Conservation (phyloP, 2,113 vertebrate genomes). For the Centrocercus urophasianus region DNA sequence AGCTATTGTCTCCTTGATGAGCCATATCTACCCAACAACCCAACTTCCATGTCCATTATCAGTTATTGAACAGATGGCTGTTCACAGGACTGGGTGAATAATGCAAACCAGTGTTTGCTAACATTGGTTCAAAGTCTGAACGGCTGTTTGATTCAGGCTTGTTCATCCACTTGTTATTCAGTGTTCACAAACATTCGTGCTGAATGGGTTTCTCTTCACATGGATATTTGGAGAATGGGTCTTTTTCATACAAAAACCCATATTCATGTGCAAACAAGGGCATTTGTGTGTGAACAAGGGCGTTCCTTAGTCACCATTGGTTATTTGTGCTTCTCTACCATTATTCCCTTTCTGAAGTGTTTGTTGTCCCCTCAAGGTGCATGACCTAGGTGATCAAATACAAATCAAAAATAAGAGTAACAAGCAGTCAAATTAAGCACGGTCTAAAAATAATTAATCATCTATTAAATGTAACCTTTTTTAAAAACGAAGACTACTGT, state of each 20-base stretch:
- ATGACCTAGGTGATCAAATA: conserved; percentile 64
- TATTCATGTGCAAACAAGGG: conserved; percentile 74
- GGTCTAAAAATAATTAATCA: conserved; percentile 24
- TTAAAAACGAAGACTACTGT: neutral
- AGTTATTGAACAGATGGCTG: conserved; percentile 72
- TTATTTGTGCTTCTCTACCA: conserved; percentile 51
- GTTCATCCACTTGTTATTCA: conserved; percentile 71
- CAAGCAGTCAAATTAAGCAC: conserved; percentile 45
- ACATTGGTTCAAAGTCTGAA: conserved; percentile 72
- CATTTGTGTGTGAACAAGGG: conserved; percentile 67
- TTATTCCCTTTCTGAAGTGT: conserved; percentile 48
- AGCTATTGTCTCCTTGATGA: conserved; percentile 59
- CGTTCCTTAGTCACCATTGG: conserved; percentile 40
- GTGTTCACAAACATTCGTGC: conserved; percentile 58
- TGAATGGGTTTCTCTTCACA: conserved; percentile 72
- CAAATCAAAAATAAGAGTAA: conserved; percentile 52
- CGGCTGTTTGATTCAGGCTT: conserved; percentile 68
- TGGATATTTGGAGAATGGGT: conserved; percentile 69
- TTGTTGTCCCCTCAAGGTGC: conserved; percentile 55
- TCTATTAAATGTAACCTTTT: conserved; percentile 14
- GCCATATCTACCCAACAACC: conserved; percentile 62
- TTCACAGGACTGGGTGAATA: conserved; percentile 60
- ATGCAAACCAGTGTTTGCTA: conserved; percentile 63
- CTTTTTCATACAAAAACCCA: conserved; percentile 63
- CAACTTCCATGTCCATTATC: conserved; percentile 70